Evolutionary conservation across 2,113 vertebrate species (phyloP), one percentile per base, ranked within the genome.

Genomic region (Rallus limicola): DNA sequence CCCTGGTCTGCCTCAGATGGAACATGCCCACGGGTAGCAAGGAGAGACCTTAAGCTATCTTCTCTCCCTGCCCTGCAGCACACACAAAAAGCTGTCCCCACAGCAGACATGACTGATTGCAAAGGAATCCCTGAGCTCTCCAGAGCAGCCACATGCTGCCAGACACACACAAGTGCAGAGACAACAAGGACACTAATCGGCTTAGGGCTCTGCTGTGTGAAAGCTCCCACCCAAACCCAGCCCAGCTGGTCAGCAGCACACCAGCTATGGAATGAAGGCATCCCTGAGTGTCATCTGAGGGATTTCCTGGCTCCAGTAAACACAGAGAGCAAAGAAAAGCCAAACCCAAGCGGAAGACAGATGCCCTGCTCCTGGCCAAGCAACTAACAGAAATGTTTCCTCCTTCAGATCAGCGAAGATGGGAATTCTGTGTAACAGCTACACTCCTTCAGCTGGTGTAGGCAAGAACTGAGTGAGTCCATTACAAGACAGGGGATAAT

Each of bases 41-140:
- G n/a, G 18, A 13, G n/a, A 92, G 74, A 55, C 34, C 60, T 6
- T 15, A 29, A 93, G 34, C 36, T 90, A 58, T 10, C 36, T 78
- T 25, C 58, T n/a, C 58, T 71, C 62, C 63, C 40, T 80, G 70
- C 63, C 82, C 75, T 62, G 82, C 50, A 76, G 82, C 85, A 95
- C 79, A 82, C 90, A 82, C 67, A 88, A 46, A 46, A 46, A 65
- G 62, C 44, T 42, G 34, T 93, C 50, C 78, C 78, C 82, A 76
- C 82, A 90, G 72, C 78, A 92, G 85, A 88, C 75, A 40, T 68
- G 92, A 90, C 70, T 72, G 82, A 95, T 18, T 28, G 69, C 65
- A 94, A 78, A 94, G 69, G 90, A 87, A 97, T 93, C 86, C 70
- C 58, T 1, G 8, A 50, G 84, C 52, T 91, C n/a, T 60, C 28